Evolutionary conservation across 2,888 invertebrate species (phyloP).

Genomic region (Microdon myrmicae): DNA sequence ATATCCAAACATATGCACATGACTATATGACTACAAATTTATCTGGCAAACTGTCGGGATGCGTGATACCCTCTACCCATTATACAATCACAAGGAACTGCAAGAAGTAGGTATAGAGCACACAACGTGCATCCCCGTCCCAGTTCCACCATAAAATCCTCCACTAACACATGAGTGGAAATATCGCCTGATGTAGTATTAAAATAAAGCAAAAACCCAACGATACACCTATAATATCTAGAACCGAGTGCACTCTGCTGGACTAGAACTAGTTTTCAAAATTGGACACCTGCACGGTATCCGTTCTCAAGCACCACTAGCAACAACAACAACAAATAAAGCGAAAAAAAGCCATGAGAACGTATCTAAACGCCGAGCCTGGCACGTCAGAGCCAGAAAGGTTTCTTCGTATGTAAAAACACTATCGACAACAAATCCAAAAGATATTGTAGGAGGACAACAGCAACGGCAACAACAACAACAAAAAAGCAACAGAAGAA

Average conservation of each 20-base stretch:
- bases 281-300: constrained; percentile 53
- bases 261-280: constrained; percentile 53
- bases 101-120: constrained; percentile 23
- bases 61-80: constrained; percentile 13
- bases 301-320: constrained; percentile 48
- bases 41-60: constrained; percentile 37
- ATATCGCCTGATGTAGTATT: constrained; percentile 25
- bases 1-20: constrained; percentile 37
- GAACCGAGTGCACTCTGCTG: constrained; percentile 34
- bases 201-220: constrained; percentile 47
- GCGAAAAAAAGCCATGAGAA: constrained; percentile 12
- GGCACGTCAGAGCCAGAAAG: constrained; percentile 41
- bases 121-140: constrained; percentile 33
- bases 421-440: constrained; percentile 8
- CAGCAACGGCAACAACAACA: neutral
- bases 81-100: constrained; percentile 3
- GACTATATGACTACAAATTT: too few species aligned
- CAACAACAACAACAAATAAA: constrained; percentile 3
- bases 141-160: constrained; percentile 45
- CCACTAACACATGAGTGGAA: constrained; percentile 38
- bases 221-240: constrained; percentile 29
- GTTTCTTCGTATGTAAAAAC: constrained; percentile 27
- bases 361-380: constrained; percentile 22
- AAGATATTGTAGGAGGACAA: constrained; percentile 5
- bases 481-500: constrained; percentile 16